Evolutionary conservation across 2,797 vertebrate species (phyloP).

Genomic region (Balearica regulorum): DNA sequence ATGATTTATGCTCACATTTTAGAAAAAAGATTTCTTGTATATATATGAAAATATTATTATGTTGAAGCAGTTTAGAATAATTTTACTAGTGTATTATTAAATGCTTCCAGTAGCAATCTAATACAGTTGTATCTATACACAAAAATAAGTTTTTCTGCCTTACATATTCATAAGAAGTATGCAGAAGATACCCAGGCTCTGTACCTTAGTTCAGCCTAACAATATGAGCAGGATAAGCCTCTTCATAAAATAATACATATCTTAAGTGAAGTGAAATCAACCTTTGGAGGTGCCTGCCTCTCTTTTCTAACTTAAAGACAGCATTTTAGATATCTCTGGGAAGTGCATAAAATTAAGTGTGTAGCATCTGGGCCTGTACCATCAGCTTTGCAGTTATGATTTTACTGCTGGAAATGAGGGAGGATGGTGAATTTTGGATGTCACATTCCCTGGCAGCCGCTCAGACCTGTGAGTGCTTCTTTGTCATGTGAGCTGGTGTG

Average conservation of each 20-base stretch:
- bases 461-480: neutral
- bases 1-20: neutral
- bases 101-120: neutral
- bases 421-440: neutral
- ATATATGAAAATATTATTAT: neutral
- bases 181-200: neutral
- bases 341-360: neutral
- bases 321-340: accelerated
- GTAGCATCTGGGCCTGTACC: neutral
- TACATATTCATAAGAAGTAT: neutral
- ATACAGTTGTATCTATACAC: neutral
- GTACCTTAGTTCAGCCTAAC: neutral
- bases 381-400: neutral
- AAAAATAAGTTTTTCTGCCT: neutral
- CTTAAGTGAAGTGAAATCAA: neutral
- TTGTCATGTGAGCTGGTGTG: neutral
- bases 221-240: neutral
- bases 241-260: neutral
- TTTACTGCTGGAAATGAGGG: neutral
- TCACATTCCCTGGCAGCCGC: neutral
- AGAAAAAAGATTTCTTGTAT: neutral
- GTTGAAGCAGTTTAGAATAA: neutral
- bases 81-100: neutral
- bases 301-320: neutral
- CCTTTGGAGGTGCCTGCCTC: neutral